phyloP scores from a whole-genome alignment of 2,113 vertebrate species.

The Platycercus adscitus region DNA sequence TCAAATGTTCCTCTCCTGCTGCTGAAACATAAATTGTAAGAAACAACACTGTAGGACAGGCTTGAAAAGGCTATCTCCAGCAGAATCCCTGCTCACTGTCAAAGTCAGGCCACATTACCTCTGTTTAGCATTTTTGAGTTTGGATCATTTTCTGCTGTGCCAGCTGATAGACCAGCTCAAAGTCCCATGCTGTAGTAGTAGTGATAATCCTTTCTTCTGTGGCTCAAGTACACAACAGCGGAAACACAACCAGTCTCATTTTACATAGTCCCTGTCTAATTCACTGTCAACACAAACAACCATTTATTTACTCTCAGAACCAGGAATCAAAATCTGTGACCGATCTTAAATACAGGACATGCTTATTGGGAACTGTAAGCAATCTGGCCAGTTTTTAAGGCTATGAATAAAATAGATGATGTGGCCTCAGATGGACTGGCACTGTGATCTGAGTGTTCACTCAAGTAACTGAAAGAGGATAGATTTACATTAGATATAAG shows the following conservation, averaged over 20 bases:
- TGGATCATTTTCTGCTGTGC: constrained; percentile 8
- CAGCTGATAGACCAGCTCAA: background rate
- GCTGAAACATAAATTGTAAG: background rate
- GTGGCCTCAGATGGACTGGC: background rate
- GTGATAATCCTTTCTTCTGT: constrained; percentile 34
- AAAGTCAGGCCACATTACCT: background rate
- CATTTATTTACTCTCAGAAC: constrained; percentile 16
- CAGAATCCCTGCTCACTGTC: background rate
- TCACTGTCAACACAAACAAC: background rate
- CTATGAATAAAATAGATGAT: background rate
- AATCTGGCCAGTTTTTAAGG: background rate
- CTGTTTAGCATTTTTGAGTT: background rate
- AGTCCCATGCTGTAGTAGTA: background rate
- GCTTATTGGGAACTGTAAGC: background rate
- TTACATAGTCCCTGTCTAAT: background rate
- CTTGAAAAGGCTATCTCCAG: background rate
- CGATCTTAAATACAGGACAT: background rate
- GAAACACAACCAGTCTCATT: background rate
- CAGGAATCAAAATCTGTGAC: background rate
- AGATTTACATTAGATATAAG: background rate
- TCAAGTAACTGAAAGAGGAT: background rate
- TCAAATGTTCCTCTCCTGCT: background rate
- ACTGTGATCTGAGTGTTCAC: background rate
- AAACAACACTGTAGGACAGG: background rate
- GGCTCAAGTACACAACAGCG: background rate